These are phyloP conservation scores for Epinephelus awoara DNA, from an alignment of 2,797 vertebrate species.

Conservation along the genomic window DNA sequence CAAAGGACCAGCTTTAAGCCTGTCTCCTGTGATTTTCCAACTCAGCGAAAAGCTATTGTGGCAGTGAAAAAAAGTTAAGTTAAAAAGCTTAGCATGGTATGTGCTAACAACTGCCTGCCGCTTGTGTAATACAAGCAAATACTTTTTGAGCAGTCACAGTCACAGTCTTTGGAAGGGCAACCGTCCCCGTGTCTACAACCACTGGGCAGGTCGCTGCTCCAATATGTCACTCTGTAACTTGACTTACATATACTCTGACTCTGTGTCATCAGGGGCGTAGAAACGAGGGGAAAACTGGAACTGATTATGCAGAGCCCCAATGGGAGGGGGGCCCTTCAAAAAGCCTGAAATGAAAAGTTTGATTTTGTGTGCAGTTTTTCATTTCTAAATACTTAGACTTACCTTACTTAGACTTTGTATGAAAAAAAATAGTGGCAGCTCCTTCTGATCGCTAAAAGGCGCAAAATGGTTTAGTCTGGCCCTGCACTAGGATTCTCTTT, in stretches of 20 bases:
- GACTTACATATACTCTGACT: not conserved
- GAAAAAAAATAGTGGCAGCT: no score
- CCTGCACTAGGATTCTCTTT: no score
- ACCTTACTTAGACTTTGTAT: no score
- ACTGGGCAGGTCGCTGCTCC: constrained; percentile 36
- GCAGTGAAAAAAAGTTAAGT: constrained; percentile 89
- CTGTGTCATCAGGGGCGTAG: not conserved
- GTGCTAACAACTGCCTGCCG: constrained; percentile 91
- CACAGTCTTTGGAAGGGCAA: constrained; percentile 70
- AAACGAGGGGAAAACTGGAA: no score
- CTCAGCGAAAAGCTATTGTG: constrained; percentile 93
- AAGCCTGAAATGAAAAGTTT: no score
- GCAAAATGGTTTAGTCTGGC: no score
- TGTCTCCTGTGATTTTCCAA: constrained; percentile 94
- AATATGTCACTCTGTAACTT: constrained; percentile 19
- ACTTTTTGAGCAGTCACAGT: constrained; percentile 85
- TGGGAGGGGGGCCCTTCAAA: no score
- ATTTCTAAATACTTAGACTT: no score
- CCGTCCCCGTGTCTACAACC: constrained; percentile 42
- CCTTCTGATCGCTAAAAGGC: no score
- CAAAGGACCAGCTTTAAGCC: constrained; percentile 91
- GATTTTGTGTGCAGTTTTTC: no score
- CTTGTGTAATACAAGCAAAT: constrained; percentile 89
- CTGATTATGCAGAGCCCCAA: no score
- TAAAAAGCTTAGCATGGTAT: constrained; percentile 93